These are phyloP conservation scores for Xenopus laevis DNA, from an alignment of 2,113 vertebrate species.

Conservation along the genomic window DNA sequence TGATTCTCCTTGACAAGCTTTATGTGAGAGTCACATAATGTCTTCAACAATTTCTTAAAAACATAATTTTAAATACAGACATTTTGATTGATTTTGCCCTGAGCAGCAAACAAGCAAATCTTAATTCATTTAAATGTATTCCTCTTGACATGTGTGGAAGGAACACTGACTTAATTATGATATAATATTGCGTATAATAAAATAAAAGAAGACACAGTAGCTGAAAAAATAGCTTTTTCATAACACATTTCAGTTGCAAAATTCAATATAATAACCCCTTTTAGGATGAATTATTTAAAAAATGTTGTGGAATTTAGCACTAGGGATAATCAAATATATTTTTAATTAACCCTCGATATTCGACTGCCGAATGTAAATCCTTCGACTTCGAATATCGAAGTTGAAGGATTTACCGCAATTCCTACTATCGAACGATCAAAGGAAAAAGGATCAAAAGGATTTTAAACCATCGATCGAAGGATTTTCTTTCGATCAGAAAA, in stretches of 20 bases:
- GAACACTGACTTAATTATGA: slow-evolving; percentile 34
- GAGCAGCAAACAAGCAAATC: slow-evolving; percentile 27
- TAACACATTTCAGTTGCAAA: slow-evolving; percentile 22
- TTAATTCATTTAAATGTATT: slow-evolving; percentile 38
- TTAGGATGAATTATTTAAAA: neutral
- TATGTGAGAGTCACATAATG: neutral
- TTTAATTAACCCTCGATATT: too few species aligned
- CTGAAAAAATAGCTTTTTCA: slow-evolving; percentile 19
- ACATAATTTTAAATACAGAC: slow-evolving; percentile 20
- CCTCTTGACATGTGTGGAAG: slow-evolving; percentile 34
- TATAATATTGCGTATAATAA: slow-evolving; percentile 41
- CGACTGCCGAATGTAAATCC: too few species aligned
- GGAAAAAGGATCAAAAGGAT: too few species aligned
- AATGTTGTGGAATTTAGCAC: too few species aligned
- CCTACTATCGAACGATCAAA: too few species aligned
- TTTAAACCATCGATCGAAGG: too few species aligned
- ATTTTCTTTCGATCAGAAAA: too few species aligned
- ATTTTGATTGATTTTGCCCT: slow-evolving; percentile 19
- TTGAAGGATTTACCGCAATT: too few species aligned
- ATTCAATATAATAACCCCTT: slow-evolving; percentile 19
- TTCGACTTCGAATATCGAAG: too few species aligned
- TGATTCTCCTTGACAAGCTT: too few species aligned
- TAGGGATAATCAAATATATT: too few species aligned
- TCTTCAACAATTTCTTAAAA: slow-evolving; percentile 16
- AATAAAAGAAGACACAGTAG: slow-evolving; percentile 26